These are phyloP conservation scores for Struthio camelus DNA, from an alignment of 2,113 vertebrate genomes.

Conservation along the genomic window DNA sequence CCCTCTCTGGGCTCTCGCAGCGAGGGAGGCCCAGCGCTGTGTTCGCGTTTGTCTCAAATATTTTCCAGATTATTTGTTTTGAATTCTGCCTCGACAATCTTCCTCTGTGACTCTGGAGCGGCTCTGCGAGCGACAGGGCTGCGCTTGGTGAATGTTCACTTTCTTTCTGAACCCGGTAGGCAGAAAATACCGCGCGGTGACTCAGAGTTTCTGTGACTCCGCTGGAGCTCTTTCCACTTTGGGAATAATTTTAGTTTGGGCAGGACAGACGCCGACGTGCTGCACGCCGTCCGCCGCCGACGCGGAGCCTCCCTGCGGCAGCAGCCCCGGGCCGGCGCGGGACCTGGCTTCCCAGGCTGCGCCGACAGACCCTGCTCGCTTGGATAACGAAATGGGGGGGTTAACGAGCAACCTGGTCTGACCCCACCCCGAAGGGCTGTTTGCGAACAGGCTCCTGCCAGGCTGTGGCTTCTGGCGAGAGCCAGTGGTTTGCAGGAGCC, in stretches of 20 bases:
- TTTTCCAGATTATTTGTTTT: slow-evolving; percentile 84
- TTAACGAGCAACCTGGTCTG: too few relatives aligned
- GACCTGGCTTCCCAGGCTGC: too few relatives aligned
- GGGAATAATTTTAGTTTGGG: not conserved
- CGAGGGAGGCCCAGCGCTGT: not conserved
- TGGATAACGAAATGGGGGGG: too few relatives aligned
- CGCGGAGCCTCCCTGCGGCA: too few relatives aligned
- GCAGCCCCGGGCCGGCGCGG: too few relatives aligned
- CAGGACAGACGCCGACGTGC: not conserved
- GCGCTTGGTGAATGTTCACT: slow-evolving; percentile 82
- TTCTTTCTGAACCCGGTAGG: slow-evolving; percentile 77
- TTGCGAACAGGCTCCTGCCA: too few relatives aligned
- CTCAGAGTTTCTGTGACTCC: slow-evolving; percentile 71
- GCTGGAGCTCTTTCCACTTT: slow-evolving; percentile 44
- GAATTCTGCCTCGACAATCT: slow-evolving; percentile 76
- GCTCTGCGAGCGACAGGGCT: slow-evolving; percentile 56
- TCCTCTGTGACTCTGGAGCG: slow-evolving; percentile 75
- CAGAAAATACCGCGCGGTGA: slow-evolving; percentile 75
- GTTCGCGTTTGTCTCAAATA: slow-evolving; percentile 77
- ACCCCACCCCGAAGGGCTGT: too few relatives aligned
- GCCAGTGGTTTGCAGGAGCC: too few relatives aligned
- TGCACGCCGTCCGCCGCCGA: too few relatives aligned
- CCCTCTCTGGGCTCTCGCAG: not conserved
- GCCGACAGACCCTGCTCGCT: too few relatives aligned
- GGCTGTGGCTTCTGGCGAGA: too few relatives aligned